These are phyloP conservation scores for Sciurus niger DNA, from an alignment of 2,113 vertebrate species.

Conservation along the genomic window DNA sequence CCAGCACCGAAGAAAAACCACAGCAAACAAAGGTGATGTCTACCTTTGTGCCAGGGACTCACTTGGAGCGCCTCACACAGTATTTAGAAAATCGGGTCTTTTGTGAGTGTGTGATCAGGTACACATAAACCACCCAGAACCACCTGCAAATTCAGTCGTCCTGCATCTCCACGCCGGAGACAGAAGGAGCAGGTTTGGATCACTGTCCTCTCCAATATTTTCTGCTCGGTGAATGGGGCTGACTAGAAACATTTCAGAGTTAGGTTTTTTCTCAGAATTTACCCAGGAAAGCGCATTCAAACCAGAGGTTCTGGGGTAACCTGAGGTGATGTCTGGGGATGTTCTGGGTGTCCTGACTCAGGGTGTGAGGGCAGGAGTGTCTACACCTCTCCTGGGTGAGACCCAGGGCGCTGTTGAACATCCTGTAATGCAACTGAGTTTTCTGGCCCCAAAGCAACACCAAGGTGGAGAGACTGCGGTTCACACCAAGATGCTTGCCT, in stretches of 20 bases:
- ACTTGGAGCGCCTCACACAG: fast-evolving
- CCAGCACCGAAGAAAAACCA: background rate
- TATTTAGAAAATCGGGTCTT: background rate
- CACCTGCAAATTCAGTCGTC: fast-evolving
- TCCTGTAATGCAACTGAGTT: background rate
- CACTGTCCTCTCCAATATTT: background rate
- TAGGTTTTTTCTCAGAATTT: background rate
- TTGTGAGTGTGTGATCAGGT: background rate
- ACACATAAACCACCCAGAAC: background rate
- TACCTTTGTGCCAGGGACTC: background rate
- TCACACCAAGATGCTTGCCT: background rate
- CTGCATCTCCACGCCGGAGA: background rate
- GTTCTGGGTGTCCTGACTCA: background rate
- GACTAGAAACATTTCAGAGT: background rate
- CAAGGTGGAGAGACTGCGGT: background rate
- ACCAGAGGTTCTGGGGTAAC: no score
- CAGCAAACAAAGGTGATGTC: fast-evolving
- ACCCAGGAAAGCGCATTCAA: background rate
- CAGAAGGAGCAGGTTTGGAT: background rate
- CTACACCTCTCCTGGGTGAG: no score
- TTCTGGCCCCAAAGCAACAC: fast-evolving
- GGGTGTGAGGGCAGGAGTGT: fast-evolving
- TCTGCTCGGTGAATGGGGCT: background rate
- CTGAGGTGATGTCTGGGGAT: background rate
- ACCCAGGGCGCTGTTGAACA: no score